A percentile compares a stretch with the other conserved stretches of the same genome.
Evolutionary conservation across 2,797 vertebrate species (phyloP).

Genomic region (Onychomys leucogaster): DNA sequence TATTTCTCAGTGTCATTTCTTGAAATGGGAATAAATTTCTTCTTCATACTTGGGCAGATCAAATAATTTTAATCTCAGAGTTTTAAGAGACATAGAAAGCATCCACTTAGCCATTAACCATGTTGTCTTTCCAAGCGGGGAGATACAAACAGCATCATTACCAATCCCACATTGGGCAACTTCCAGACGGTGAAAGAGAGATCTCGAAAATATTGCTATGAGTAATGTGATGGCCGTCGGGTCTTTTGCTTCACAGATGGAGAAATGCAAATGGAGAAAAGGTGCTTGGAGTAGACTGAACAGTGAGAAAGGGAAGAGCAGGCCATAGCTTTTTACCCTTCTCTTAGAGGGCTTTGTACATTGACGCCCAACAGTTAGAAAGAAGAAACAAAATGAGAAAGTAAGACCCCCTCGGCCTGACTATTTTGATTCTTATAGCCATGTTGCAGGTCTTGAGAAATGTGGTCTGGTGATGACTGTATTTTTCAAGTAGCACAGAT

Average conservation of each 20-base stretch:
- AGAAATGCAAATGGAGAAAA: conserved; percentile 27
- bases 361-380: neutral
- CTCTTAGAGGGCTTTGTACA: neutral
- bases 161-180: neutral
- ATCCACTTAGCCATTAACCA: neutral
- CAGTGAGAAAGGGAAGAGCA: neutral
- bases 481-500: conserved; percentile 58
- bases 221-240: neutral
- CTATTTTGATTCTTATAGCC: neutral
- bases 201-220: neutral
- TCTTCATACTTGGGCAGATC: neutral
- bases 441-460: conserved; percentile 32
- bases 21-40: neutral
- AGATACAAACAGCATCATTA: neutral
- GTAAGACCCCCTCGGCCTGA: neutral
- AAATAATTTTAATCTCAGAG: neutral
- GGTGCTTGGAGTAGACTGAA: conserved; percentile 2
- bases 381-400: conserved; percentile 37
- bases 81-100: neutral
- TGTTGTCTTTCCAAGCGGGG: neutral
- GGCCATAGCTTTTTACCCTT: neutral
- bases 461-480: neutral
- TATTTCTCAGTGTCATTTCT: neutral
- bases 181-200: neutral
- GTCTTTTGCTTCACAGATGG: neutral